Evolutionary conservation across 2,113 vertebrate genomes (phyloP), one percentile per base, ranked within the genome.

Genomic region (Prolemur simus): DNA sequence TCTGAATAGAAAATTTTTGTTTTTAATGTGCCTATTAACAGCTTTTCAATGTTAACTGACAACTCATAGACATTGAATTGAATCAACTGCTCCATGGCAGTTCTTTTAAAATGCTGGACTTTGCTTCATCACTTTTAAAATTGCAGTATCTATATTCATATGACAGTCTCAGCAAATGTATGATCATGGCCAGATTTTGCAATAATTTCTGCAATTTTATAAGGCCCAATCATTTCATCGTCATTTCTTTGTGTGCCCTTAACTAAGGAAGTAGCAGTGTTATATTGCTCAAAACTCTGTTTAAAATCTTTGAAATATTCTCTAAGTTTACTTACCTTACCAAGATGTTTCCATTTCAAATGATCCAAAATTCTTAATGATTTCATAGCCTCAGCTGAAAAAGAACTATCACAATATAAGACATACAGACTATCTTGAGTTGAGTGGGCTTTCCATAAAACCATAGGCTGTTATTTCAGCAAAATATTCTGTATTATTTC

Each of bases 321-420:
- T 95, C 58, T 66, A 71, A 5, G 12, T 52, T 91, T 60, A 76
- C 17, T 6, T 83, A 56, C 6, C 29, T 87, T 91, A 74, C 74
- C 63, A 80, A 37, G 27, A 56, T 81, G 11, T 87, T 93, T 95
- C 32, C n/a, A 84, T 93, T 92, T 83, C 34, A 93, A 90, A 71
- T 49, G 49, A 54, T 64, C 25, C 14, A 63, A 87, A 73, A 60
- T 23, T 84, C n/a, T 60, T 83, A 71, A 60, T 71, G 18, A 11
- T 63, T 20, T 89, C 47, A 54, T 64, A 66, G 73, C 7, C 9
- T 64, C 60, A 32, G 34, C 4, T 76, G 20, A 2, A 58, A 91
- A 91, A 84, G 69, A 76, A 58, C 13, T 47, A 39, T 64, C 45
- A 76, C 13, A n/a, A 71, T 88, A 92, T 74, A 76, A 64, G 64